These are phyloP conservation scores for Drosophila crucigera DNA, from an alignment of 2,888 invertebrate genomes.

Conservation along the genomic window DNA sequence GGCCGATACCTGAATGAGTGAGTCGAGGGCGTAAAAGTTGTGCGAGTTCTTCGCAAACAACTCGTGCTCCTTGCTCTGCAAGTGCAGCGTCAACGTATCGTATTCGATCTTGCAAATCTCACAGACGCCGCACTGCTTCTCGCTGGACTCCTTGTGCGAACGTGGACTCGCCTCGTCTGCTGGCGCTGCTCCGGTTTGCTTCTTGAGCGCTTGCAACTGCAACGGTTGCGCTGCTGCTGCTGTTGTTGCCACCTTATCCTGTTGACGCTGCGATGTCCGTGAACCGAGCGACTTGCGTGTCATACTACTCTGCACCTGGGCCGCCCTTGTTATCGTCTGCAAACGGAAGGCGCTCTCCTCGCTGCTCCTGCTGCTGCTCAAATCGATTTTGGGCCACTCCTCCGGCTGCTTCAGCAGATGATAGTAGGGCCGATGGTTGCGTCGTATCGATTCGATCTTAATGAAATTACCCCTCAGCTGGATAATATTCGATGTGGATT, in stretches of 20 bases:
- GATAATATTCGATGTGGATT: slow-evolving; percentile 37
- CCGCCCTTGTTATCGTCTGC: slow-evolving; percentile 41
- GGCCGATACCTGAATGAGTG: slow-evolving; percentile 89
- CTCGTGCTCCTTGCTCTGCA: slow-evolving; percentile 90
- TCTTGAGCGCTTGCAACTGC: slow-evolving; percentile 42
- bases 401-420: slow-evolving; percentile 82
- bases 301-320: slow-evolving; percentile 75
- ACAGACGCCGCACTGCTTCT: slow-evolving; percentile 89
- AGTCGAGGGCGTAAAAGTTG: slow-evolving; percentile 91
- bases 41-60: slow-evolving; percentile 90
- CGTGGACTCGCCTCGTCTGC: slow-evolving; percentile 45
- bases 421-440: slow-evolving; percentile 84
- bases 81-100: slow-evolving; percentile 89
- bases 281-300: slow-evolving; percentile 83
- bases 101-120: slow-evolving; percentile 93
- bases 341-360: slow-evolving; percentile 84
- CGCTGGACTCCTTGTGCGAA: slow-evolving; percentile 79
- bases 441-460: slow-evolving; percentile 88
- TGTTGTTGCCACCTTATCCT: slow-evolving; percentile 49
- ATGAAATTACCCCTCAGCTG: slow-evolving; percentile 89
- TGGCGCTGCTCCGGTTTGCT: slow-evolving; percentile 39
- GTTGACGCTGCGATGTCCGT: slow-evolving; percentile 78
- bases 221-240: slow-evolving; percentile 19
- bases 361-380: slow-evolving; percentile 56
- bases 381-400: slow-evolving; percentile 84